Evolutionary conservation across 2,113 vertebrate species (phyloP).

Genomic region (Macrotus californicus): DNA sequence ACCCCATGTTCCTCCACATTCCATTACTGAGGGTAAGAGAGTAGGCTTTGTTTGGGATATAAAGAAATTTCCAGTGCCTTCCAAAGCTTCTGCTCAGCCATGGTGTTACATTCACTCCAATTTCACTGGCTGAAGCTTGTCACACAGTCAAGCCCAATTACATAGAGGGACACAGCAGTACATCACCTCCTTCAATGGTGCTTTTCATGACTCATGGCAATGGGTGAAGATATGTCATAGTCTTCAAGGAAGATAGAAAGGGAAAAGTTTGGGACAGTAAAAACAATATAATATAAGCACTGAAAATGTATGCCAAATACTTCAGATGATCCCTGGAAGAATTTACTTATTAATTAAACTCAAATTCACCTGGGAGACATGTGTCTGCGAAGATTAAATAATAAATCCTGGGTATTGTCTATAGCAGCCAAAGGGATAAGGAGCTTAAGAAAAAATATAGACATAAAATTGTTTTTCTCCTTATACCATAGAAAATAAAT

Average conservation of each 20-base stretch:
- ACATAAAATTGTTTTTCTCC: background rate
- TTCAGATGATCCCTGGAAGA: background rate
- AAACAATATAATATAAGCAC: background rate
- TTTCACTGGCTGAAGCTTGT: background rate
- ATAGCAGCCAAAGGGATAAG: background rate
- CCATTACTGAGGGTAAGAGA: background rate
- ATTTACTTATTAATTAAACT: background rate
- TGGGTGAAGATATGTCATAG: background rate
- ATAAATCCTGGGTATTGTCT: background rate
- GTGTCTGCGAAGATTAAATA: background rate
- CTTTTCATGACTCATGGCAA: background rate
- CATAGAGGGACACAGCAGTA: background rate
- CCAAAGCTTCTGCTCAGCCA: background rate
- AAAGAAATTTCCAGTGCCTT: background rate
- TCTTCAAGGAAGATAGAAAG: background rate
- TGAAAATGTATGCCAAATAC: background rate
- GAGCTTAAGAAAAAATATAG: background rate
- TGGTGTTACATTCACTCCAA: background rate
- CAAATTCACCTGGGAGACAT: background rate
- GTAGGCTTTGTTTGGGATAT: background rate
- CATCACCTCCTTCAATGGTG: background rate
- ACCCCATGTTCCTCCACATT: background rate
- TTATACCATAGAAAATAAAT: background rate
- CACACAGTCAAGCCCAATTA: background rate
- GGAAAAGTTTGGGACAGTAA: background rate